phyloP scores from a whole-genome alignment of 1,140 invertebrate genomes.

The Trichonephila clavipes region DNA sequence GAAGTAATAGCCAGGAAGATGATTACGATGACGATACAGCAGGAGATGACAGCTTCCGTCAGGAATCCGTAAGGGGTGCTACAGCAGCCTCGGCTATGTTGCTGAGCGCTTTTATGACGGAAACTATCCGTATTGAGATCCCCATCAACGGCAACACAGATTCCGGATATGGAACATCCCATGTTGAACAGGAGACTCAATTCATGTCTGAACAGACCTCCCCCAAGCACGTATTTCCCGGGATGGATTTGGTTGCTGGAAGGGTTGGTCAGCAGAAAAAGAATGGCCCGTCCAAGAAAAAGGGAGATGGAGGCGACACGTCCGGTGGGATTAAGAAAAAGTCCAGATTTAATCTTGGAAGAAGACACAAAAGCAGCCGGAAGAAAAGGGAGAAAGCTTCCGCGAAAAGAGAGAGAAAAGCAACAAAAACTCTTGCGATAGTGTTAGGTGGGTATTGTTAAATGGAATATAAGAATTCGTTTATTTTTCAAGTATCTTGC shows the following conservation, averaged over 20 bases:
- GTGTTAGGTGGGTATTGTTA: conserved; percentile 91
- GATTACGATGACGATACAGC: conserved; percentile 69
- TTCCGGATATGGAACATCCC: conserved; percentile 88
- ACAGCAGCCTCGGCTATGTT: conserved; percentile 50
- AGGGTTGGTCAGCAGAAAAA: background rate
- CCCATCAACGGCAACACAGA: conserved; percentile 89
- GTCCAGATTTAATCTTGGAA: conserved; percentile 78
- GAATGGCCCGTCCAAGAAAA: conserved; percentile 4
- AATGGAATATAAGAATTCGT: background rate
- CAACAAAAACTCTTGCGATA: conserved; percentile 99
- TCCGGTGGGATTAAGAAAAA: conserved; percentile 74
- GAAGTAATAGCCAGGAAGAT: conserved; percentile 76
- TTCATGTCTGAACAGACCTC: conserved; percentile 1
- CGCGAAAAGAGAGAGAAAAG: conserved; percentile 97
- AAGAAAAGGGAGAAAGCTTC: conserved; percentile 97
- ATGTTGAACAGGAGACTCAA: conserved; percentile 80
- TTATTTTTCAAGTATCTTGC: background rate
- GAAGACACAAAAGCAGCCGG: conserved; percentile 88
- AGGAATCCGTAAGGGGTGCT: background rate
- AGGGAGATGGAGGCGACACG: background rate
- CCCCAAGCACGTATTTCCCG: background rate
- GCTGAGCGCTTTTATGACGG: conserved; percentile 62
- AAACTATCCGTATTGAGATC: conserved; percentile 80
- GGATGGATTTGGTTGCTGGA: background rate
- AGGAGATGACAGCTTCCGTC: background rate